Percentiles rank a stretch among this genome's conserved stretches.
phyloP scores from a whole-genome alignment of 2,113 vertebrate genomes.

The Speoplatyrhinus poulsoni region DNA sequence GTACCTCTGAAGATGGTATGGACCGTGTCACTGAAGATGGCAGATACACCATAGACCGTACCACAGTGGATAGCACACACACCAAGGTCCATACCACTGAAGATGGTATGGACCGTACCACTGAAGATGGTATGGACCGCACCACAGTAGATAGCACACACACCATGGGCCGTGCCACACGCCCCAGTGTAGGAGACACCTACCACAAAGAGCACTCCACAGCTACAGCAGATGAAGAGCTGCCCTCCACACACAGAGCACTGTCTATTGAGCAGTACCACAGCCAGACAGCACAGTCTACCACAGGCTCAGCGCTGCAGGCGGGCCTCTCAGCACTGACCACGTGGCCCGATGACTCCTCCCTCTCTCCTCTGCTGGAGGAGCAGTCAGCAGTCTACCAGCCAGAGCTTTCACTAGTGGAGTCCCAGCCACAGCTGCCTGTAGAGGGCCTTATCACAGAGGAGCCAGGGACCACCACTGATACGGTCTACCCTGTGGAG shows the following conservation, averaged over 20 bases:
- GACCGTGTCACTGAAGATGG: neutral
- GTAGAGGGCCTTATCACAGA: slow-evolving; percentile 22
- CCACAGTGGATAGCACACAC: neutral
- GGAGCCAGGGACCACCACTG: slow-evolving; percentile 26
- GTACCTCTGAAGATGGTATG: no score
- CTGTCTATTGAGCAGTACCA: neutral
- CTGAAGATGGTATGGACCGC: neutral
- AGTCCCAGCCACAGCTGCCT: slow-evolving; percentile 24
- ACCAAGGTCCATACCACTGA: neutral
- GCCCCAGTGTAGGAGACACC: neutral
- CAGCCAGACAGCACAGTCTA: neutral
- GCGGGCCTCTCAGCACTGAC: slow-evolving; percentile 1
- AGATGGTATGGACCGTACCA: slow-evolving; percentile 3
- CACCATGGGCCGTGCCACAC: neutral
- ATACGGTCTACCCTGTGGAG: slow-evolving; percentile 25
- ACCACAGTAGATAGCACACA: neutral
- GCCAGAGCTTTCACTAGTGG: slow-evolving; percentile 8
- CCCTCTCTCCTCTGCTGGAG: slow-evolving; percentile 23
- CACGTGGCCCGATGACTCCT: slow-evolving; percentile 23
- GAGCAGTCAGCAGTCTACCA: no score
- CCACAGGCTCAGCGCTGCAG: neutral
- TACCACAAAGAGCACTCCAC: neutral
- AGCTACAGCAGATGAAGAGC: neutral
- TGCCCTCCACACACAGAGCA: neutral
- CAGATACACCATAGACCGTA: neutral